Evolutionary conservation across 2,797 vertebrate species (phyloP).

Genomic region (Alcedo quadribrachys): DNA sequence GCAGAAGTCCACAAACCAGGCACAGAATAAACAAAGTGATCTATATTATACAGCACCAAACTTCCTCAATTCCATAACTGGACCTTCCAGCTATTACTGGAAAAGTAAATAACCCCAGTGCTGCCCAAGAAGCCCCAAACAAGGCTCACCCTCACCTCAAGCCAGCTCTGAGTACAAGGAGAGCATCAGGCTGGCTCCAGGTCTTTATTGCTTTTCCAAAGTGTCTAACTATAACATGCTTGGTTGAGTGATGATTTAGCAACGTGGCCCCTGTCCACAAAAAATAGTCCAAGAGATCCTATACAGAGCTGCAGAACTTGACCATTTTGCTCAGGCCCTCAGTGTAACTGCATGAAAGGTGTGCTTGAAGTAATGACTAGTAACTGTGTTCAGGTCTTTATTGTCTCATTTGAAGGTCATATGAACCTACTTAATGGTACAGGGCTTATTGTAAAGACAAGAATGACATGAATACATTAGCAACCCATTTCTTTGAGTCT

Average conservation of each 20-base stretch:
- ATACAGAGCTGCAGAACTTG: background rate
- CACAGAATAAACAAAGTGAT: background rate
- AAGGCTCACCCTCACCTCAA: background rate
- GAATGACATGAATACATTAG: constrained; percentile 39
- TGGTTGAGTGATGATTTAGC: background rate
- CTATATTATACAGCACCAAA: background rate
- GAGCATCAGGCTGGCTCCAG: background rate
- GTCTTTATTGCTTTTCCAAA: background rate
- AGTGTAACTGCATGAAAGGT: background rate
- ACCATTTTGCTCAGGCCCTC: background rate
- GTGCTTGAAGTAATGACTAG: background rate
- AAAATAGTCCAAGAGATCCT: background rate
- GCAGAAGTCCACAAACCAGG: background rate
- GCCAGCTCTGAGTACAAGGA: background rate
- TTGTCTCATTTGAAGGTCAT: constrained; percentile 45
- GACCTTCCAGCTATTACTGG: background rate
- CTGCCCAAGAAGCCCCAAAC: background rate
- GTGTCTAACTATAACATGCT: background rate
- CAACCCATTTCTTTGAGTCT: constrained; percentile 46
- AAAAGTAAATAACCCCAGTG: background rate
- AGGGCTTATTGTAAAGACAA: constrained; percentile 23
- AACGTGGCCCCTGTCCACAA: background rate
- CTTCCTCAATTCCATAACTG: background rate
- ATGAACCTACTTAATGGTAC: constrained; percentile 43
- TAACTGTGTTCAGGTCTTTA: constrained; percentile 10